Evolutionary conservation across 2,888 invertebrate species (phyloP).

Genomic region (Helicoverpa assulta): DNA sequence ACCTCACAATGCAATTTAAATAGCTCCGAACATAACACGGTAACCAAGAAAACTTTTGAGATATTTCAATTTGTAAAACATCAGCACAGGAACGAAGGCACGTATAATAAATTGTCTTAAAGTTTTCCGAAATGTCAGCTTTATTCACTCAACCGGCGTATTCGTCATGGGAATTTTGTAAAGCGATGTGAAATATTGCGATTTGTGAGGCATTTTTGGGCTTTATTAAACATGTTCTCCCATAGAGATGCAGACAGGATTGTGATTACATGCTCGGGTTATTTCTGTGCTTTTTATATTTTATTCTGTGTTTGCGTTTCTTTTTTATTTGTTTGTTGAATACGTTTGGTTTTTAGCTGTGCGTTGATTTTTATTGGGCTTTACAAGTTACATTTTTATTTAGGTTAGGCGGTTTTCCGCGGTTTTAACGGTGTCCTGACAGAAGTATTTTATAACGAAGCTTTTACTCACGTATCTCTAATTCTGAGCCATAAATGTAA

Average conservation of each 20-base stretch:
- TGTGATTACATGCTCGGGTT: not conserved
- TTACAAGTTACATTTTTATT: no score
- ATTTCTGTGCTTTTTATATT: constrained; percentile 3
- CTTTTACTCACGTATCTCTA: no score
- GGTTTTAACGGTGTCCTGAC: no score
- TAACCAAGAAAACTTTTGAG: constrained; percentile 58
- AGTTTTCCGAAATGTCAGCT: constrained; percentile 69
- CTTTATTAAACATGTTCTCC: constrained; percentile 34
- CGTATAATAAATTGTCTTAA: constrained; percentile 77
- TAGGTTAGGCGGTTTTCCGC: no score
- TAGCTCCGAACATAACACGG: constrained; percentile 6
- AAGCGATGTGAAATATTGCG: constrained; percentile 54
- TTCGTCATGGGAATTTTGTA: constrained; percentile 63
- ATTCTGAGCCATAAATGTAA: no score
- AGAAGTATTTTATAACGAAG: no score
- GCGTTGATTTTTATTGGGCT: no score
- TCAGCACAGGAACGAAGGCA: constrained; percentile 71
- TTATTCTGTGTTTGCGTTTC: not conserved
- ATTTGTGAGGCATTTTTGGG: constrained; percentile 35
- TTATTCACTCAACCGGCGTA: constrained; percentile 67
- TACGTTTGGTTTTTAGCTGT: not conserved
- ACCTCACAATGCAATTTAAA: not conserved
- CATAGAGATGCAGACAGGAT: not conserved
- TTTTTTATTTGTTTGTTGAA: not conserved
- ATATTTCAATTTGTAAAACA: constrained; percentile 76